Evolutionary conservation across 2,113 vertebrate genomes (phyloP).

Genomic region (Athene cunicularia): DNA sequence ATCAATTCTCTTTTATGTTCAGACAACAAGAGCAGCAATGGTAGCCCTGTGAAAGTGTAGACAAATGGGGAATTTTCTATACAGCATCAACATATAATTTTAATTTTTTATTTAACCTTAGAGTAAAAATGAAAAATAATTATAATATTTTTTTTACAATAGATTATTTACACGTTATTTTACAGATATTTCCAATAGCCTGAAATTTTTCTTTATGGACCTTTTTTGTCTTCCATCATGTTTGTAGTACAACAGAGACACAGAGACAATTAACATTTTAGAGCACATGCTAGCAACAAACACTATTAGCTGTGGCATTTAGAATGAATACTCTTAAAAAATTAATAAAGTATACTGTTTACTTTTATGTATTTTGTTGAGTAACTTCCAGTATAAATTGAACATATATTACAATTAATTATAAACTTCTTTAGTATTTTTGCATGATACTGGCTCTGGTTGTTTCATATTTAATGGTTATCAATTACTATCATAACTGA

Average conservation of each 20-base stretch:
- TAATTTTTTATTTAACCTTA: background rate
- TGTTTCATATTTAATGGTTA: background rate
- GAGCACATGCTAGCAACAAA: background rate
- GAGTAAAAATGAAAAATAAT: background rate
- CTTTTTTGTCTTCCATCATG: background rate
- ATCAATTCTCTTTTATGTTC: background rate
- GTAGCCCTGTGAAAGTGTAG: background rate
- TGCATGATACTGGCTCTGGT: background rate
- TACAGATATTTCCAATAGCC: background rate
- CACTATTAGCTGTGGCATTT: background rate
- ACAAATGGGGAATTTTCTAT: background rate
- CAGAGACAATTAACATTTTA: background rate
- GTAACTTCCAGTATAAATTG: background rate
- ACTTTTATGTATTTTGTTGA: background rate
- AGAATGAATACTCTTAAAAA: background rate
- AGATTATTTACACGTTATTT: background rate
- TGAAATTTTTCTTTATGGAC: background rate
- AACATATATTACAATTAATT: background rate
- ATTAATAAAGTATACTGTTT: background rate
- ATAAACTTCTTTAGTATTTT: background rate
- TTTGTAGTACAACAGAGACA: background rate
- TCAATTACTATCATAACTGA: background rate
- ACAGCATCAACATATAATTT: background rate
- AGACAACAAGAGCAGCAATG: background rate
- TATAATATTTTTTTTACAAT: background rate